Conservation (phyloP, 2,113 vertebrate species). For the Salvator merianae region DNA sequence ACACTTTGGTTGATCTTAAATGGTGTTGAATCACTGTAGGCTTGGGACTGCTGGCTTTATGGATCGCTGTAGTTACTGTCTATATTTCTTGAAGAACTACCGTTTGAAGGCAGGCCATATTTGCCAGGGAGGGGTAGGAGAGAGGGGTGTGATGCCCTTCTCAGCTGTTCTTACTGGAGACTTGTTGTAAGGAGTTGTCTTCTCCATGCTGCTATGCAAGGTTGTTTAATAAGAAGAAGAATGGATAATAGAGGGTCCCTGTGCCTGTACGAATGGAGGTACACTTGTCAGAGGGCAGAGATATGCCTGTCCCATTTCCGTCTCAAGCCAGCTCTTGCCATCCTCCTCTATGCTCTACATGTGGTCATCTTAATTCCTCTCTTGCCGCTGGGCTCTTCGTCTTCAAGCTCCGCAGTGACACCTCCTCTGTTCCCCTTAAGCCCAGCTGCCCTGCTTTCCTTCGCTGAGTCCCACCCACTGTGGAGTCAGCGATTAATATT, state of each 20-base stretch:
- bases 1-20: too few species aligned
- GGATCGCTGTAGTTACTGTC: too few species aligned
- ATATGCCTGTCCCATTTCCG: background rate
- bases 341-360: too few species aligned
- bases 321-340: background rate
- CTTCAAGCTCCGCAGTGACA: background rate
- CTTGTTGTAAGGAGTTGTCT: background rate
- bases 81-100: too few species aligned
- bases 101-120: background rate
- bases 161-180: background rate
- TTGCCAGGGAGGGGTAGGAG: background rate
- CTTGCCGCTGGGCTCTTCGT: background rate
- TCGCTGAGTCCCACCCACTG: background rate
- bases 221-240: background rate
- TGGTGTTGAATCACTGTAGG: too few species aligned
- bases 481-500: conserved; percentile 60
- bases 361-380: background rate
- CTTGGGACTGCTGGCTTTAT: too few species aligned
- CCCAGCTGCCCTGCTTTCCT: background rate
- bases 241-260: background rate
- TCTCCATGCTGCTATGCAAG: background rate
- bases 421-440: background rate
- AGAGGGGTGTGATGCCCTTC: background rate
- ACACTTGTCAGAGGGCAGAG: background rate
- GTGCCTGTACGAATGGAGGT: background rate